Evolutionary conservation across 2,797 vertebrate species (phyloP), one percentile per base, ranked within the genome.

Genomic region (Chelmon rostratus): DNA sequence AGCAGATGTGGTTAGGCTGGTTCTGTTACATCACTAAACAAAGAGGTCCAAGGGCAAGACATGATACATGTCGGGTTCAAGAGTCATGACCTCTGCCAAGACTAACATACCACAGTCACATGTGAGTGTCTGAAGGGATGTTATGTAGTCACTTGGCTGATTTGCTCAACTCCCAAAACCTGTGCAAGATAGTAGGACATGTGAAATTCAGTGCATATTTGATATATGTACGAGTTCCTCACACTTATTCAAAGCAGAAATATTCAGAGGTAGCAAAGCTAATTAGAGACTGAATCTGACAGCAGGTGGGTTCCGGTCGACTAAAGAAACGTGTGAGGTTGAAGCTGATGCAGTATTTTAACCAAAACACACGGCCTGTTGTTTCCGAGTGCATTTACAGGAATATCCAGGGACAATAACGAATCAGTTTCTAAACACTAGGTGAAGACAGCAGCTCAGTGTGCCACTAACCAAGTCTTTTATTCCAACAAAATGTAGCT

Each of bases 401-500:
- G 10, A 37, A 53, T 67, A 4, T 5, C 35, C 6, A 62, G 54
- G 44, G 56, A 73, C 70, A 72, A 65, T 33, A 50, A 2, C 61
- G 40, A 16, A n/a, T n/a, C n/a, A n/a, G n/a, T n/a, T n/a, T n/a
- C n/a, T n/a, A n/a, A 65, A 68, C 57, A 71, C 21, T 70, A 40
- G 58, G 62, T 59, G 61, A 54, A 68, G 71, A 73, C 23, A 76
- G 25, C 67, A 70, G 70, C 66, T 68, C 37, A 44, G 10, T 54
- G 35, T 61, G 46, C 62, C 38, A 37, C 42, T 76, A 54, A 86
- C 31, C 70, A 81, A 61, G 56, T 49, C 50, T 79, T 73, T 69
- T 31, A 76, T 53, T 67, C 9, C 42, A 52, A 16, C 54, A 69
- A 77, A 73, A 70, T 28, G 52, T 63, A 40, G 44, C 23, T 49